Evolutionary conservation across 2,888 invertebrate genomes (phyloP), one percentile per base, ranked within the genome.

Genomic region (Lasioglossum villosulum): DNA sequence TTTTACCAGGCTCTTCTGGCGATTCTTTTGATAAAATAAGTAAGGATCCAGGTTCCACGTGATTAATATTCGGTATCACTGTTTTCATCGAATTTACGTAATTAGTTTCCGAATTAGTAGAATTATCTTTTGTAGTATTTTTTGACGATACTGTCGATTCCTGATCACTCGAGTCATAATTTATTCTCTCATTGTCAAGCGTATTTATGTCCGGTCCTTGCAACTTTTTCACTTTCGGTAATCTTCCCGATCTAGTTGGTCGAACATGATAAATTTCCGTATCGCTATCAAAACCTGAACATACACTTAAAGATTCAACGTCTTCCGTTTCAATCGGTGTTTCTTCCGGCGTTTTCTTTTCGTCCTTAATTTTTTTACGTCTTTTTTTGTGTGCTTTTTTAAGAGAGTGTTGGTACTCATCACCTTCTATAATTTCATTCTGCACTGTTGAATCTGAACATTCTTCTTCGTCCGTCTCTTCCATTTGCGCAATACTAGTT

Each of bases 21-120:
- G 96, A 91, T 92, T 95, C 91, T 93, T 94, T 93, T 80, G 96
- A 89, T 90, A 96, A 80, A 94, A 97, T 91, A 93, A 96, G 94
- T 90, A 96, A 83, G 78, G 96, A 96, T 59, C 96, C 96, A 2
- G 96, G 96, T 86, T 95, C 95, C 48, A 95, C 93, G 12, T 93
- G 84, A 75, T 87, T 80, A 12, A 94, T 91, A 68, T 93, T 93
- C 4, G 93, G 87, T 78, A 94, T 91, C 12, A 90, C 88, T 12
- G 86, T 88, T 56, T 91, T 83, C 70, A 94, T 86, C 45, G 89
- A 89, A 12, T 90, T 87, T 19, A 71, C 76, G 48, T 70, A 48
- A 39, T 75, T 48, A 2, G 34, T 79, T 82, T 77, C 80, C n/a
- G 2, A 27, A 14, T 75, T 71, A 48, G 30, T 68, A 34, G 14